These are phyloP conservation scores for Drosophila watanabei DNA, from an alignment of 1,140 invertebrate species.

Conservation along the genomic window DNA sequence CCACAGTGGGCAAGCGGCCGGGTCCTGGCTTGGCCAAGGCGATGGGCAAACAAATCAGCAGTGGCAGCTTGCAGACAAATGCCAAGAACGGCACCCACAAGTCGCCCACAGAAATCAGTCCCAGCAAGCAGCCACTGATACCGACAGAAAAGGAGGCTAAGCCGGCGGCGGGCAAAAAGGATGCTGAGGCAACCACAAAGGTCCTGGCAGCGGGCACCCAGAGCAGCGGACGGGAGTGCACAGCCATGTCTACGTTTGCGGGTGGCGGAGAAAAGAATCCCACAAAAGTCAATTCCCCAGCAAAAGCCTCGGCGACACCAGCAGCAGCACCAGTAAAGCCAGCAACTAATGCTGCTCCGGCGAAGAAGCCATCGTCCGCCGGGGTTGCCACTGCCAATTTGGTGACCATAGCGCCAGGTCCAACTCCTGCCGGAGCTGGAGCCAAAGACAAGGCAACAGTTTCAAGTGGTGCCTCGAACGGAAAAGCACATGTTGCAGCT, in stretches of 20 bases:
- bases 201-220: constrained; percentile 72
- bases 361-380: constrained; percentile 9
- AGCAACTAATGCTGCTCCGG: constrained; percentile 6
- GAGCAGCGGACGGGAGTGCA: constrained; percentile 75
- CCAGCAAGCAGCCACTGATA: constrained; percentile 78
- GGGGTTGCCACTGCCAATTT: constrained; percentile 25
- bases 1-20: constrained; percentile 84
- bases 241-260: constrained; percentile 70
- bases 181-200: constrained; percentile 57
- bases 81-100: constrained; percentile 57
- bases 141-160: constrained; percentile 29
- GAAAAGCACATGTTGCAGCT: constrained; percentile 1
- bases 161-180: constrained; percentile 21
- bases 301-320: background rate
- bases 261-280: constrained; percentile 29
- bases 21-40: constrained; percentile 87
- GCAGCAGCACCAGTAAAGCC: background rate
- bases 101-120: constrained; percentile 50
- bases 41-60: constrained; percentile 72
- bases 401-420: constrained; percentile 8
- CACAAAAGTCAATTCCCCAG: constrained; percentile 28
- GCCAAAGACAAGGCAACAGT: constrained; percentile 5
- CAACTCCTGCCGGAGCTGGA: constrained; percentile 22
- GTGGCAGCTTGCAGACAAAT: constrained; percentile 42
- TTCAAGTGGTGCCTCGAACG: background rate